phyloP scores from a whole-genome alignment of 2,797 vertebrate species.

The Psittacula derbiana region DNA sequence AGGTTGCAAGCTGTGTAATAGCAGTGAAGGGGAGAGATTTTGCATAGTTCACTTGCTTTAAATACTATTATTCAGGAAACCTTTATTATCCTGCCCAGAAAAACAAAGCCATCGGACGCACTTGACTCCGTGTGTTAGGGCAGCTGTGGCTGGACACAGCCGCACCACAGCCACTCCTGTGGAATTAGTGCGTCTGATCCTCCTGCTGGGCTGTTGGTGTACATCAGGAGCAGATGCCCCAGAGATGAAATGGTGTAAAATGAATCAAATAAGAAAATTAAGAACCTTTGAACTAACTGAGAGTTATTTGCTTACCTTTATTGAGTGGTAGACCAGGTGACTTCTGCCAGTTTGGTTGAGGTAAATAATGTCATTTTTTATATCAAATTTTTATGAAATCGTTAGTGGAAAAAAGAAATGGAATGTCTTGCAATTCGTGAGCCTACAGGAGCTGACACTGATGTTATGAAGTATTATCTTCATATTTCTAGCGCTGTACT shows the following conservation, averaged over 20 bases:
- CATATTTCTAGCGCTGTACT: background rate
- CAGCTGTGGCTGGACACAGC: background rate
- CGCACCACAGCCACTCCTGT: background rate
- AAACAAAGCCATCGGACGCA: constrained; percentile 43
- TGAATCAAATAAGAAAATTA: background rate
- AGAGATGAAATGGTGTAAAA: background rate
- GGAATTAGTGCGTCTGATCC: background rate
- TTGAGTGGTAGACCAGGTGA: background rate
- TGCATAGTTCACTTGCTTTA: constrained; percentile 69
- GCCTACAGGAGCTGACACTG: background rate
- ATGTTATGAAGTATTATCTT: background rate
- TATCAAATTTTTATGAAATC: background rate
- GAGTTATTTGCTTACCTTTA: background rate
- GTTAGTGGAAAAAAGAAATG: background rate
- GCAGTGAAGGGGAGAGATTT: constrained; percentile 68
- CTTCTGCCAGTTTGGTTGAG: background rate
- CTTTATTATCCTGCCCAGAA: constrained; percentile 41
- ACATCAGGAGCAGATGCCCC: background rate
- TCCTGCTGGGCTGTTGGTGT: background rate
- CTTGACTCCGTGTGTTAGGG: background rate
- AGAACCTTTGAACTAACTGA: background rate
- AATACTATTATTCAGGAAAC: constrained; percentile 58
- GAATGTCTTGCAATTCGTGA: background rate
- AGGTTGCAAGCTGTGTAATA: constrained; percentile 78
- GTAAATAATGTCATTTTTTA: background rate